Evolutionary conservation across 2,113 vertebrate genomes (phyloP).

Genomic region (Pristiophorus japonicus): DNA sequence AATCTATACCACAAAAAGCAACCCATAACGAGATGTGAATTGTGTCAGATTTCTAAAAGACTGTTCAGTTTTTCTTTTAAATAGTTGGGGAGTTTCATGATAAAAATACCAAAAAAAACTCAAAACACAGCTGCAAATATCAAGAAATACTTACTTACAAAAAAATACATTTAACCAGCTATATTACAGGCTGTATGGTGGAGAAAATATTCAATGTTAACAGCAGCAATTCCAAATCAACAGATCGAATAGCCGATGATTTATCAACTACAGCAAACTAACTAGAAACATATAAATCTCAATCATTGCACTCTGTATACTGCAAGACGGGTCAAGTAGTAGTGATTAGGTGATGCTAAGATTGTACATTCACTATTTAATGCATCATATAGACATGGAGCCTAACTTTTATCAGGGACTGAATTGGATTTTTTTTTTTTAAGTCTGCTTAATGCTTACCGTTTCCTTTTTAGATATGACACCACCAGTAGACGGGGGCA

Average conservation of each 20-base stretch:
- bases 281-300: background rate
- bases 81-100: background rate
- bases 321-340: background rate
- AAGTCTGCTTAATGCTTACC: background rate
- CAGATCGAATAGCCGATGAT: background rate
- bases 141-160: background rate
- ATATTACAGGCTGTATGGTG: background rate
- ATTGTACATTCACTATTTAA: background rate
- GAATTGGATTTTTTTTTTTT: background rate
- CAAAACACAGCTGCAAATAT: too few species aligned
- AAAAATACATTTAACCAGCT: background rate
- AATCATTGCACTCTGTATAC: background rate
- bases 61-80: background rate
- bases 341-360: background rate
- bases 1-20: too few species aligned
- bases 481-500: background rate
- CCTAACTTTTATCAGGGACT: background rate
- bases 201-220: background rate
- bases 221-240: background rate
- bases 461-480: background rate
- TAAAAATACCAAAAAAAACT: background rate
- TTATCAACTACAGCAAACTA: background rate
- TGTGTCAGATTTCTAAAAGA: background rate
- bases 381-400: background rate
- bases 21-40: background rate